Evolutionary conservation across 1,140 invertebrate genomes (phyloP).

Genomic region (Temnothorax nylanderi): DNA sequence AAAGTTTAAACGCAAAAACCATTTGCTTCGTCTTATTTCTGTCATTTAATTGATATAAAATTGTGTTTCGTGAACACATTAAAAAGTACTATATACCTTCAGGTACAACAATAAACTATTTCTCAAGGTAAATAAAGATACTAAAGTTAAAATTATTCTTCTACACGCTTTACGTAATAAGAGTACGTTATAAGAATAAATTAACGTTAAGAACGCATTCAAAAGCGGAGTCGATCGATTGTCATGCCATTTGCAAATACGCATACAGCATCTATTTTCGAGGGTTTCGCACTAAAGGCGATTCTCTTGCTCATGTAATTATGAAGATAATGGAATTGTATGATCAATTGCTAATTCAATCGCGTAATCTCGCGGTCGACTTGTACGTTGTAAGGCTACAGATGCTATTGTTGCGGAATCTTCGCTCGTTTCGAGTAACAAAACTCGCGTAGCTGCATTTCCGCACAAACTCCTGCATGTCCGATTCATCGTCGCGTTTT

Average conservation of each 20-base stretch:
- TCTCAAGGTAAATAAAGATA: background rate
- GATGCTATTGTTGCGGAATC: constrained; percentile 31
- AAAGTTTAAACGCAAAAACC: background rate
- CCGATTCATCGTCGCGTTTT: constrained; percentile 11
- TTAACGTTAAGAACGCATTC: background rate
- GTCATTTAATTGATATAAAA: background rate
- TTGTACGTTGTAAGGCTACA: background rate
- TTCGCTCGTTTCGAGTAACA: constrained; percentile 6
- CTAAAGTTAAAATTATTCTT: background rate
- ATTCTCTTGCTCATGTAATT: constrained; percentile 16
- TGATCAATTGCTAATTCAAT: constrained; percentile 71
- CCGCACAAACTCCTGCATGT: background rate
- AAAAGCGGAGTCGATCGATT: background rate
- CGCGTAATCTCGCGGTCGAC: constrained; percentile 51
- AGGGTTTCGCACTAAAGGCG: background rate
- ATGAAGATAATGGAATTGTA: constrained; percentile 66
- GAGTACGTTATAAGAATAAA: background rate
- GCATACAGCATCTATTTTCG: background rate
- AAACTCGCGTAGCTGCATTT: background rate
- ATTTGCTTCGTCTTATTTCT: background rate
- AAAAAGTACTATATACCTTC: background rate
- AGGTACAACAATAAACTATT: background rate
- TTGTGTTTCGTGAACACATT: background rate
- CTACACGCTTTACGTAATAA: background rate
- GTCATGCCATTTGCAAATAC: background rate